Base-by-base conservation (phyloP, 2,888 invertebrate species). In the Miltochrista miniata region DNA sequence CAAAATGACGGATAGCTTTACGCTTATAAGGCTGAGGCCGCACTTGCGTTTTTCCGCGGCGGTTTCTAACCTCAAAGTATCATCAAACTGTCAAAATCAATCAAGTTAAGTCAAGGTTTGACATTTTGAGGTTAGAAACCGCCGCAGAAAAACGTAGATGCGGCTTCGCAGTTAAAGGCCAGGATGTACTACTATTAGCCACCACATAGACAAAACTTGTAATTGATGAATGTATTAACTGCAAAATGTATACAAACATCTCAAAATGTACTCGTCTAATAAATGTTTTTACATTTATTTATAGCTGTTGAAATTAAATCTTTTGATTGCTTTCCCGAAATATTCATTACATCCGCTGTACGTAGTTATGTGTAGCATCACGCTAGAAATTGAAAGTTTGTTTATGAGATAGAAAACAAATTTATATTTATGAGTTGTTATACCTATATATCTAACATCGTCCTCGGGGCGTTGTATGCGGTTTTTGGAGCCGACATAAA, bases 341-440 rank as follows among this genome's bases (percentile, higher is more conserved):
- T 24, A 10, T 40, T 40, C 18, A 40, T 9, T 12, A 47, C 14
- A 40, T 40, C 13, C 13, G 40, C 39, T 39, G 13, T 9, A 35
- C 12, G 24, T 36, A 11, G 7, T 24, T 44, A 44, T 13, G 14
- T 36, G 24, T 29, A 24, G 18, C 18, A 24, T 11, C 13, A 35
- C 13, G 34, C 13, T 35, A 24, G 43, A 43, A 24, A 46, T 40
- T 41, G 40, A 10, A 15, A 36, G 30, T 41, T 41, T 30, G 41
- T 38, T 15, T 45, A 44, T 13, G 35, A n/a, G 29, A 35, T 29
- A 35, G 40, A 47, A 41, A 34, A 47, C 24, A 35, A 41, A 24
- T 47, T n/a, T 47, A n/a, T 45, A 38, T 45, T 31, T 45, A 45
- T 38, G 45, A 45, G n/a, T 10, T 13, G n/a, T 18, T 15, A 30